Evolutionary conservation across 2,888 invertebrate genomes (phyloP).

Genomic region (Terebella lapidaria): DNA sequence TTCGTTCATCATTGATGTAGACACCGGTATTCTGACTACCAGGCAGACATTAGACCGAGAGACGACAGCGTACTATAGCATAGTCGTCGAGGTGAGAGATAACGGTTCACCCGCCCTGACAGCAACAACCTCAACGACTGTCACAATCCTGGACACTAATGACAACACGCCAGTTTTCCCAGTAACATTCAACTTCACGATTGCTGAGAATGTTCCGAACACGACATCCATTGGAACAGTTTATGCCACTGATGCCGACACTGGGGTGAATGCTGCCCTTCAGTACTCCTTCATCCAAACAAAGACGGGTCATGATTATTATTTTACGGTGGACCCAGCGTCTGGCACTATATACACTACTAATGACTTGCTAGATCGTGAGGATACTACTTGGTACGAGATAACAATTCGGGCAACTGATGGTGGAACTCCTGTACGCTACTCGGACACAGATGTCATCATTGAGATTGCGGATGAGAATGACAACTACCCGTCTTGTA

Average conservation of each 20-base stretch:
- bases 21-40: conserved; percentile 28
- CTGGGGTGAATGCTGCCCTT: conserved; percentile 30
- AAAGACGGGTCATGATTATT: not conserved
- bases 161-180: conserved; percentile 35
- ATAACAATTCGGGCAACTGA: conserved; percentile 28
- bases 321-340: conserved; percentile 4
- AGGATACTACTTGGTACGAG: not conserved
- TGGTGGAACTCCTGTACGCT: conserved; percentile 25
- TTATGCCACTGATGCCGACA: conserved; percentile 32
- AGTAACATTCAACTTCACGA: conserved; percentile 27
- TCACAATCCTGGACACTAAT: conserved; percentile 35
- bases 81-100: conserved; percentile 22
- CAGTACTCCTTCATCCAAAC: conserved; percentile 20
- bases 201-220: conserved; percentile 32
- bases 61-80: conserved; percentile 27
- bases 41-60: conserved; percentile 33
- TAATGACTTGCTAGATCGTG: conserved; percentile 5
- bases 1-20: conserved; percentile 32
- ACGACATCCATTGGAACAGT: conserved; percentile 15
- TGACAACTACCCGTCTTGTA: conserved; percentile 33
- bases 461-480: conserved; percentile 35
- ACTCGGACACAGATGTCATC: conserved; percentile 32
- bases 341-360: conserved; percentile 2
- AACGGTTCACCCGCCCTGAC: conserved; percentile 6
- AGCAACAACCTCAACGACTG: conserved; percentile 25